Base-by-base conservation (phyloP, 2,888 invertebrate genomes). In the Pollenia amentaria region DNA sequence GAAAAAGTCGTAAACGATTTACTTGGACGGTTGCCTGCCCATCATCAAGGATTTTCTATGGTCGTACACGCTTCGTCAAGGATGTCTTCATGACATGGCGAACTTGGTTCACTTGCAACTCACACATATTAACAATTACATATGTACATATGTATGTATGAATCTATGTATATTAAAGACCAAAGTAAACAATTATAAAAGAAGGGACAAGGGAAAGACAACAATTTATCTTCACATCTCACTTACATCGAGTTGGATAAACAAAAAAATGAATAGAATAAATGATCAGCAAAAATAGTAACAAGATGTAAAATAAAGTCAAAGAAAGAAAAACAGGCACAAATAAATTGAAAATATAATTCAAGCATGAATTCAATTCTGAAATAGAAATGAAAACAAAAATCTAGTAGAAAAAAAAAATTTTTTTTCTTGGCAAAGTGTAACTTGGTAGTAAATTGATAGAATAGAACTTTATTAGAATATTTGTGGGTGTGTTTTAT, bases 201-300 rank as follows among this genome's bases (percentile, higher is more conserved):
- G 48, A 51, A n/a, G 8, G 7, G 8, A 48, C 12, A 53, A 51
- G 38, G 14, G 14, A 38, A 51, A 65, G 11, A 29, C 0, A 76
- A 60, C 67, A 60, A 69, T 84, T 73, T 62, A 75, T n/a, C 60
- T 60, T 38, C 51, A 62, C 48, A 67, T 40, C n/a, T 53, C 18
- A 7, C 11, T 21, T n/a, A 57, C 44, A 57, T 72, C 44, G 55
- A 55, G 4, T 67, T 29, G 48, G 40, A 0, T 3, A 3, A 29
- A 11, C 73, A 70, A 38, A 76, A 38, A 51, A 12, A 18, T 69
- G 10, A 62, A 57, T 62, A 8, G 46, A 48, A 69, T 38, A 46
- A 55, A 60, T 64, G 77, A 77, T 40, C 70, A 64, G 46, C 48
- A 64, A 48, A 62, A 76, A 64, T 40, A 12, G 51, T 8, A 21